phyloP scores from a whole-genome alignment of 2,888 invertebrate genomes.

The Drosophila ustulata region DNA sequence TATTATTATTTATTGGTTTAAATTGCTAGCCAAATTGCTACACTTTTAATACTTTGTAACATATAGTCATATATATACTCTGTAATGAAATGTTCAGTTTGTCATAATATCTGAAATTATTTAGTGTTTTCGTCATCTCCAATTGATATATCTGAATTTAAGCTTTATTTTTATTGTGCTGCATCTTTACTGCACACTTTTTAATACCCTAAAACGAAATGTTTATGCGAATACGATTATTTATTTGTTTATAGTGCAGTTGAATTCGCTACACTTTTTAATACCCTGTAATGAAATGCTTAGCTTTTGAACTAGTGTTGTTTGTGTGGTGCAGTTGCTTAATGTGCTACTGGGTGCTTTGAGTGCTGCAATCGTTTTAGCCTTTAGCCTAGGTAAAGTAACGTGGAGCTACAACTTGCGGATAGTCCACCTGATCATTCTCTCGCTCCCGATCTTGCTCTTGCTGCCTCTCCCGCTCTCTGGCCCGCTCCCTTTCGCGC shows the following conservation, averaged over 20 bases:
- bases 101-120: no score
- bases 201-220: slow-evolving; percentile 2
- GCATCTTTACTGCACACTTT: background rate
- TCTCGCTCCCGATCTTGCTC: slow-evolving; percentile 11
- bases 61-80: no score
- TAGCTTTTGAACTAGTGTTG: background rate
- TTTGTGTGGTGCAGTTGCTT: slow-evolving; percentile 51
- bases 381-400: slow-evolving; percentile 60
- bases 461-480: background rate
- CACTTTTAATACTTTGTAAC: no score
- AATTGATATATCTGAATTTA: no score
- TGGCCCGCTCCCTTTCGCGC: slow-evolving; percentile 23
- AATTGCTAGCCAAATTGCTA: no score
- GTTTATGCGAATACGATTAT: background rate
- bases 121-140: no score
- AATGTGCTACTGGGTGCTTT: slow-evolving; percentile 57
- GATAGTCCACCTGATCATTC: slow-evolving; percentile 20
- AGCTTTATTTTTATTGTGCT: no score
- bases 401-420: slow-evolving; percentile 15
- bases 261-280: background rate
- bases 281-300: slow-evolving; percentile 5
- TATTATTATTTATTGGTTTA: no score
- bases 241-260: background rate
- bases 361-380: slow-evolving; percentile 12
- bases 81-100: no score